Evolutionary conservation across 1,140 invertebrate genomes (phyloP), one percentile per base, ranked within the genome.

Genomic region (Drosophila sp.): DNA sequence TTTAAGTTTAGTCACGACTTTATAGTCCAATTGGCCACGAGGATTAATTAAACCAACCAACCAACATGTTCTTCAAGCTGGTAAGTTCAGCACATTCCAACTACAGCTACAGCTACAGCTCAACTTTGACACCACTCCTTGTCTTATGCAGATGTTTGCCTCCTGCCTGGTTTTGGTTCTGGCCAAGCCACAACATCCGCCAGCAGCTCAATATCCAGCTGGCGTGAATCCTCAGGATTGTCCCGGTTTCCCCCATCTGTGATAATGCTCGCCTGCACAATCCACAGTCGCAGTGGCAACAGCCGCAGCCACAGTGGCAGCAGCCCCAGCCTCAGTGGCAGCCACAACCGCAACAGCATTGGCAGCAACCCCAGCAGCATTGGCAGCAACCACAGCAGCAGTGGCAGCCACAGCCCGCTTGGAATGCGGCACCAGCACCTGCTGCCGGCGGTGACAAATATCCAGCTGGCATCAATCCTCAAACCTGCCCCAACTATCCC

Each of bases 401-500:
- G 16, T 90, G 80, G 80, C 78, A 90, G 57, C 70, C 73, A 9
- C 89, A 91, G 53, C 83, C 90, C 11, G 66, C 76, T 27, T 90
- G 80, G 89, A 84, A 81, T 45, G 78, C 90, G 7, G 72, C 87
- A 45, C 80, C 87, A 9, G 73, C 76, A 11, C 70, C 82, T 0
- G 41, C 81, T 0, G 78, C 80, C 38, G 91, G 76, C 21, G 90
- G 75, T 18, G 91, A 91, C 40, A 91, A 92, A 62, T 92, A 91
- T 63, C 92, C 92, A 54, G 92, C 92, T 66, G 92, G 92, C 50
- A 73, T 92, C 18, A 90, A 89, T 69, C 91, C 92, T 1, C 84
- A 92, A 51, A 75, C 90, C 56, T 92, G 92, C 75, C 92, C 92
- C 76, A 92, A 92, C 74, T 92, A 92, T 76, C 92, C 92, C 16